Base-by-base conservation (phyloP, 53 echinoderm and acorn worm species). In the Echinarachnius parma region DNA sequence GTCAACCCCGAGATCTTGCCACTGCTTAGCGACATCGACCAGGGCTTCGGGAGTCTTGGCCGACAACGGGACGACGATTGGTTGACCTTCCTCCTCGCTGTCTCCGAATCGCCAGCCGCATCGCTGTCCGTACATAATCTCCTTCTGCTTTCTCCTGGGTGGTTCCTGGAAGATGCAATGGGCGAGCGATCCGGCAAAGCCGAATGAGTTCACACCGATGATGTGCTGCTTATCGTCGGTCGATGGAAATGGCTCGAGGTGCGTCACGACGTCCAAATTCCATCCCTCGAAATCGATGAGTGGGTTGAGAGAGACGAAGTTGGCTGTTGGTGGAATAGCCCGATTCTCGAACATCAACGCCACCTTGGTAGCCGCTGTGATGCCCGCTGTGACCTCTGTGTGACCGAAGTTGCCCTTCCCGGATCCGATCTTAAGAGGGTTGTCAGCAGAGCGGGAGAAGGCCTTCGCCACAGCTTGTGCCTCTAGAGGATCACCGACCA, bases 331-430 rank as follows among this genome's bases (percentile, higher is more conserved):
- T 19, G 87, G 84, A n/a, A 95, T 67, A 24, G 46, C 74, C 23
- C 80, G 78, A 53, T 91, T 87, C 28, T 95, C 77, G 62, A 95
- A 60, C 96, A 95, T 95, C 19, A 95, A 66, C 14, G 96, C 87
- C 14, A 91, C 90, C 60, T 95, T 95, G 19, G 88, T 95, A 25
- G 96, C 90, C 3, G 96, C 81, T 31, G 82, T 87, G 11, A 87
- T 79, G 2, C 96, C 96, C 4, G 96, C 91, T 20, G 96, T 85
- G 10, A 92, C 86, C 48, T 95, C 96, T 13, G 64, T 88, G 76
- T 95, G 96, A 20, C 90, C 90, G 44, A 95, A 95, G 87, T 95
- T 95, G 31, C 96, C 84, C 77, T 95, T 95, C 16, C 91, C 85
- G 18, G 96, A 95, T 23, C 96, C 96, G 32, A 95, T 86, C 59